Evolutionary conservation across 2,113 vertebrate genomes (phyloP), one percentile per base, ranked within the genome.

Genomic region (Telmatochromis sp.): DNA sequence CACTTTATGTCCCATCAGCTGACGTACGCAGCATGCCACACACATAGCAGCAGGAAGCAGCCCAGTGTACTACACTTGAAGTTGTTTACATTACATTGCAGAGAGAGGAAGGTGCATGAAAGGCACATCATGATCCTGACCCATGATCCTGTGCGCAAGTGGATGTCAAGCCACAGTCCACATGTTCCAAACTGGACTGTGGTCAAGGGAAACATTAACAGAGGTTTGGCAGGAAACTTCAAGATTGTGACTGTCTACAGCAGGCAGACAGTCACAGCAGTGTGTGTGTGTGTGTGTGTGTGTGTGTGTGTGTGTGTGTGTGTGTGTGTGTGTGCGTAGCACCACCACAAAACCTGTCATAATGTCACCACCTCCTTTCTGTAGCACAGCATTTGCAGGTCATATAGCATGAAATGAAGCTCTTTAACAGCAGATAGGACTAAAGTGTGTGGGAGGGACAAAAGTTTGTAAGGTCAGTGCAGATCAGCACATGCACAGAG

Each of bases 41-140:
- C 95, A 95, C 95, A 93, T 86, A 88, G 94, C 91, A 85, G 90
- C 92, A 95, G 95, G 95, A 95, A 96, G 91, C 93, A 79, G 88
- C 83, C 47, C 89, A 86, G 92, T 94, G 92, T 89, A 87, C 94
- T 93, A 93, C 93, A 94, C 95, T 95, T 90, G 82, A 89, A 93
- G 85, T 49, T 89, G 92, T 96, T 95, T 94, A 94, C 81, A 90
- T 84, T 91, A 89, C 83, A 88, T 86, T 87, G 88, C 88, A 65
- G 86, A 54, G 83, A 88, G 93, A 92, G 93, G 92, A 95, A 95
- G 89, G 93, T 94, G 89, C 91, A 94, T 54, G 70, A 81, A 88
- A 94, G 81, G 81, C 90, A 90, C 91, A 93, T 93, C 87, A 86
- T 87, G 89, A 92, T 93, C 87, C 86, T 85, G 91, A 94, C 92